Percentiles rank a stretch among this genome's conserved stretches.
These are phyloP conservation scores for Holotrichia oblita DNA, from an alignment of 1,140 invertebrate genomes.

Conservation along the genomic window DNA sequence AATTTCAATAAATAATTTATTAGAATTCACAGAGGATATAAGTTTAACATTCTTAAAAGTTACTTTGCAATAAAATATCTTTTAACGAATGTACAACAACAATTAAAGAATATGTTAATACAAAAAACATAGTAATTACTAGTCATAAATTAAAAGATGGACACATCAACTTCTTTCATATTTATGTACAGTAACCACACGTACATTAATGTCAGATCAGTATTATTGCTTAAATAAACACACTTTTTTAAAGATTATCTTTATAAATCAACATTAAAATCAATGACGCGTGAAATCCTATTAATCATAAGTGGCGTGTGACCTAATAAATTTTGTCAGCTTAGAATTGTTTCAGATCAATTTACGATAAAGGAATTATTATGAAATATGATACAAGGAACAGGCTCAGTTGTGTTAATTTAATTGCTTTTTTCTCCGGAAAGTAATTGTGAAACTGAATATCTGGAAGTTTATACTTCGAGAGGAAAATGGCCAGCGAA, in stretches of 20 bases:
- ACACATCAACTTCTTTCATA: slow-evolving; percentile 1
- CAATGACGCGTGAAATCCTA: slow-evolving; percentile 4
- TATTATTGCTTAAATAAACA: not conserved
- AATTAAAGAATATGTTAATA: slow-evolving; percentile 17
- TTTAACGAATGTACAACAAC: slow-evolving; percentile 17
- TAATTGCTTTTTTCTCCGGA: slow-evolving; percentile 1
- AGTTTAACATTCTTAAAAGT: slow-evolving; percentile 22
- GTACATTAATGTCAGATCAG: not conserved
- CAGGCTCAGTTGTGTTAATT: slow-evolving; percentile 23
- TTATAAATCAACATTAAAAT: slow-evolving; percentile 28
- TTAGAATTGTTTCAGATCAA: slow-evolving; percentile 23
- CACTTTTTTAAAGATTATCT: slow-evolving; percentile 15
- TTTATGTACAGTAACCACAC: slow-evolving; percentile 1
- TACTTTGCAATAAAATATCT: slow-evolving; percentile 1
- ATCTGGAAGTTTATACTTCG: slow-evolving; percentile 4
- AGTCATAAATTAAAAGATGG: not conserved
- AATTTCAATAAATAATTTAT: slow-evolving; percentile 34
- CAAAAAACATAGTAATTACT: not conserved
- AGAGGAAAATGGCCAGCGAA: slow-evolving; percentile 9
- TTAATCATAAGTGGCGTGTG: slow-evolving; percentile 26
- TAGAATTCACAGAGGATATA: slow-evolving; percentile 24
- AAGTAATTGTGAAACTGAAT: slow-evolving; percentile 9
- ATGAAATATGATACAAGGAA: slow-evolving; percentile 12
- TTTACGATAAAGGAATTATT: slow-evolving; percentile 24
- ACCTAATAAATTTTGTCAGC: slow-evolving; percentile 20